These are phyloP conservation scores for Scaptomyza parva DNA, from an alignment of 2,888 invertebrate genomes.

Conservation along the genomic window DNA sequence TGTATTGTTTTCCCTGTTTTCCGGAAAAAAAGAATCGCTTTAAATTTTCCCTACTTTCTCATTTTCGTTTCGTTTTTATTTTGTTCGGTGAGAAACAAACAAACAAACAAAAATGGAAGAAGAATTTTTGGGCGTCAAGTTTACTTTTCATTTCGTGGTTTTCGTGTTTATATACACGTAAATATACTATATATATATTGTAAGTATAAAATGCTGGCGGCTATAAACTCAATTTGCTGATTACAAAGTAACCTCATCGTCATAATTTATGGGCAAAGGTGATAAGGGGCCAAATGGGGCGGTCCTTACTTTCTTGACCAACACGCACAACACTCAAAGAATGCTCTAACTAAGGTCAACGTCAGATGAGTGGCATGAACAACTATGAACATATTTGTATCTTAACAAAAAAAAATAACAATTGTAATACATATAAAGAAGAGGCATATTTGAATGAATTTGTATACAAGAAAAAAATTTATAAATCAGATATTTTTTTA, in stretches of 20 bases:
- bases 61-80: conserved; percentile 1
- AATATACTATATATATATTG: conserved; percentile 19
- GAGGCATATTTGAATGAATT: too few relatives aligned
- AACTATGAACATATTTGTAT: neutral
- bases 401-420: too few relatives aligned
- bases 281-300: conserved; percentile 61
- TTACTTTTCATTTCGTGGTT: conserved; percentile 56
- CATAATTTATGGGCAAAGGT: conserved; percentile 73
- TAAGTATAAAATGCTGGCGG: conserved; percentile 54
- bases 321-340: neutral
- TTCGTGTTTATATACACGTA: conserved; percentile 25
- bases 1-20: conserved; percentile 54
- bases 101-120: conserved; percentile 16
- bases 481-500: too few relatives aligned
- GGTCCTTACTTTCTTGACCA: conserved; percentile 37
- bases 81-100: conserved; percentile 18
- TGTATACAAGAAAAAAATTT: too few relatives aligned
- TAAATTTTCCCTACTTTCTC: conserved; percentile 41
- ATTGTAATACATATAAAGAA: too few relatives aligned
- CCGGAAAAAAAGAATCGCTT: conserved; percentile 32
- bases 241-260: conserved; percentile 73
- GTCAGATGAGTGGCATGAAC: too few relatives aligned
- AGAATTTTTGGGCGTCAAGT: conserved; percentile 45
- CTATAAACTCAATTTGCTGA: conserved; percentile 78
- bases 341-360: conserved; percentile 26